Base-by-base conservation (phyloP, 2,888 invertebrate species). In the Abscondita cerata region DNA sequence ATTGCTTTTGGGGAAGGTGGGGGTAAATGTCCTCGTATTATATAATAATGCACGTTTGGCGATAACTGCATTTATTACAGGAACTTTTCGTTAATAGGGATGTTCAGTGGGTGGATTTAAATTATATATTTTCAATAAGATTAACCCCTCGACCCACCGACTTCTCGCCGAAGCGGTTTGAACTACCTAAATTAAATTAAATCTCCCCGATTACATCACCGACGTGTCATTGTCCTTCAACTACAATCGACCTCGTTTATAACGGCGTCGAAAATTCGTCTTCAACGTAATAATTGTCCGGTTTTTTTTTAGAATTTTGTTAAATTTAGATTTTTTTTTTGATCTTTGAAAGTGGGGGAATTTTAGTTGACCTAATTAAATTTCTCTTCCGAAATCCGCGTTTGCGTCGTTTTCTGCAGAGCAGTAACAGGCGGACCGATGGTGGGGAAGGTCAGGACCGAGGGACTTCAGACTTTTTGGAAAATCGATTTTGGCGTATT, bases 371-470 rank as follows among this genome's bases (percentile, higher is more conserved):
- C 58, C 58, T 40, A 59, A 31, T 59, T 58, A 51, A 15, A 16
- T 19, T 19, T 48, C 41, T 25, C 47, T 38, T 40, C 11, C 34
- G 53, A 62, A 52, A 52, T 52, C 34, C 46, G 61, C 56, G 62
- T 62, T 62, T 62, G 62, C 58, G 62, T 62, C 53, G 58, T 48
- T 41, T 47, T 46, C 38, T 57, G 57, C 58, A 38, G n/a, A n/a
- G 54, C 54, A 58, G 16, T 44, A 18, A 53, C 48, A 36, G 48
- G 58, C 50, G 38, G 38, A 19, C 54, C 33, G 50, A 31, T 53
- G 62, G 62, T 62, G 58, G 62, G 62, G 62, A 62, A 62, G 62
- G 62, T 62, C 58, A 58, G 62, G 62, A 54, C 62, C 25, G 62
- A 52, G 56, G 62, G 62, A 52, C 62, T 56, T 55, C 56, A 40